Evolutionary conservation across 2,888 invertebrate species (phyloP), one percentile per base, ranked within the genome.

Genomic region (Aphidoletes aphidimyza): DNA sequence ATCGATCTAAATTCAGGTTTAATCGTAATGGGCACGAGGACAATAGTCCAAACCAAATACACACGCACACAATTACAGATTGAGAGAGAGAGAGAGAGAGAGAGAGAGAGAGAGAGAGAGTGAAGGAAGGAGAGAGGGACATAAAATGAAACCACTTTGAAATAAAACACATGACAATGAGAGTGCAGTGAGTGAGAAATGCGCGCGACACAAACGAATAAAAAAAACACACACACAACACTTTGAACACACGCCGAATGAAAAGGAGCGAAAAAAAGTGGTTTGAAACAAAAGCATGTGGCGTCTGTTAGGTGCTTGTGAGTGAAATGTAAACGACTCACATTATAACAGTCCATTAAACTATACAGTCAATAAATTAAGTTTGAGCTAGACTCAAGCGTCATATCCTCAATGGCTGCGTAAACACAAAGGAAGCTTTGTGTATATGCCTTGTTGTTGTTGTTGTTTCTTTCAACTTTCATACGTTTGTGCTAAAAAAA

Each of bases 321-420:
- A 37, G n/a, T 81, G 81, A 81, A 81, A 81, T 81, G 81, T 81
- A 81, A 81, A 81, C 81, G 81, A 37, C 81, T 81, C 22, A 37
- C 22, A 81, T 81, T 81, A 81, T 81, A 81, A 81, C 37, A 81
- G 81, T 22, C 81, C 37, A 81, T 81, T 81, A 81, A 81, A 81
- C 22, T 37, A 37, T 81, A 37, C 22, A 81, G 81, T 81, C 81
- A 81, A 81, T 81, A 81, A 81, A 81, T 81, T 81, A 37, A 11
- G 81, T 81, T 81, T 81, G 36, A 81, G 81, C 26, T 36, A 81
- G 37, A 37, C 37, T 36, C 19, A n/a, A 36, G 81, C 17, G 34
- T 30, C n/a, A 26, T 34, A 81, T 37, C 37, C 36, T 37, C 37
- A 22, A 81, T 37, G 37, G 11, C 69, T 69, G 69, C 34, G 36